Conservation (phyloP, 2,888 invertebrate genomes). For the Cephus runcator region DNA sequence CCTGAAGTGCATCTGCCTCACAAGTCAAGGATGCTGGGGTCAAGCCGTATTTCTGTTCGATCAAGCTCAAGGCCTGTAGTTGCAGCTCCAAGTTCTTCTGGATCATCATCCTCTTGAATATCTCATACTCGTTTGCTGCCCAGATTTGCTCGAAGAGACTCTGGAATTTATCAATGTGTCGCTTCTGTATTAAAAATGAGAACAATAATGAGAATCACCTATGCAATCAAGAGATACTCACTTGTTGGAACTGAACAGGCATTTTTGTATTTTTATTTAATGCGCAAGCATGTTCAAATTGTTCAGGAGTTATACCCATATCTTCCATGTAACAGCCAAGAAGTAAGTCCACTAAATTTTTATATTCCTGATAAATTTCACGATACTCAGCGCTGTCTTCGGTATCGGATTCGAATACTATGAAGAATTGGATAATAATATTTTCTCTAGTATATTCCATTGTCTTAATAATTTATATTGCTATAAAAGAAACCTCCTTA, state of each 20-base stretch:
- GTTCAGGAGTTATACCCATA: constrained; percentile 86
- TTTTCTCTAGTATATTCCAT: background rate
- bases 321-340: constrained; percentile 94
- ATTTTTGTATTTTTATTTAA: constrained; percentile 64
- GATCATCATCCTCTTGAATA: constrained; percentile 93
- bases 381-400: constrained; percentile 81
- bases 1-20: constrained; percentile 56
- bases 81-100: constrained; percentile 93
- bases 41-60: constrained; percentile 80
- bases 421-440: constrained; percentile 38
- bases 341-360: constrained; percentile 90
- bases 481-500: constrained; percentile 65
- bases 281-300: constrained; percentile 85
- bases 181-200: background rate
- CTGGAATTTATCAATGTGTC: constrained; percentile 52
- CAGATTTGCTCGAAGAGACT: constrained; percentile 82
- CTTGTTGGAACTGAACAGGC: constrained; percentile 70
- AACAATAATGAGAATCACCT: background rate
- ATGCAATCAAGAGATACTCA: constrained; percentile 40
- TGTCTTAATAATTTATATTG: constrained; percentile 23
- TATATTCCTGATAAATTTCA: constrained; percentile 85
- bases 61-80: constrained; percentile 85
- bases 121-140: constrained; percentile 91
- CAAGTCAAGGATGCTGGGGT: constrained; percentile 72
- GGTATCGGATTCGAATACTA: constrained; percentile 87